Percentiles rank a stretch among this genome's conserved stretches.
Conservation (phyloP, 92 coral and sea anemone genomes). For the Parazoanthus darwini region DNA sequence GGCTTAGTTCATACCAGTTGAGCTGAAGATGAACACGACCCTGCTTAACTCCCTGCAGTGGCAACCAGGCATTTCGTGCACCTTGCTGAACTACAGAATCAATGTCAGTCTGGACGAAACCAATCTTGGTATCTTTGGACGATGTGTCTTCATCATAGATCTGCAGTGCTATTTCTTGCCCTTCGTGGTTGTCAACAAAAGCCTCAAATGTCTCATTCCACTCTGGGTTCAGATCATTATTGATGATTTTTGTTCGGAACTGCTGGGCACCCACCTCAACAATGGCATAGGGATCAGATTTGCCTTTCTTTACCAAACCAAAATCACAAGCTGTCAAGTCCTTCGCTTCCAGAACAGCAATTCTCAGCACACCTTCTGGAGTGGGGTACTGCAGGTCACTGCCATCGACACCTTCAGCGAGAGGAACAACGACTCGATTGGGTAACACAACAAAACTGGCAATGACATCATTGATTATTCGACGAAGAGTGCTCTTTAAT, state of each 20-base stretch:
- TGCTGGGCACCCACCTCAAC: slow-evolving; percentile 91
- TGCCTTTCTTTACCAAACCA: slow-evolving; percentile 82
- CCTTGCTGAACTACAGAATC: slow-evolving; percentile 84
- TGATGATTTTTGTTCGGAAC: slow-evolving; percentile 76
- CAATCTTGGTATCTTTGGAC: slow-evolving; percentile 82
- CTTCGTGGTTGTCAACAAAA: slow-evolving; percentile 89
- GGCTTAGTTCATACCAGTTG: slow-evolving; percentile 72
- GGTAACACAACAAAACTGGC: slow-evolving; percentile 93
- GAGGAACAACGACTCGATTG: slow-evolving; percentile 88
- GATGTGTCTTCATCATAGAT: slow-evolving; percentile 93
- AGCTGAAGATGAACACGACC: slow-evolving; percentile 79
- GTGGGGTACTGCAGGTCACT: slow-evolving; percentile 96
- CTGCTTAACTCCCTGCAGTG: slow-evolving; percentile 88
- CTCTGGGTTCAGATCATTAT: slow-evolving; percentile 77
- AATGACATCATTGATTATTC: slow-evolving; percentile 86
- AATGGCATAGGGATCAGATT: slow-evolving; percentile 87
- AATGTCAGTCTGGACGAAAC: slow-evolving; percentile 73
- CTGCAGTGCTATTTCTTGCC: slow-evolving; percentile 69
- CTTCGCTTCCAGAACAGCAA: slow-evolving; percentile 85
- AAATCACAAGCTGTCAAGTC: slow-evolving; percentile 80
- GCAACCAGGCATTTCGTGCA: slow-evolving; percentile 82
- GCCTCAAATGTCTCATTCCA: slow-evolving; percentile 97
- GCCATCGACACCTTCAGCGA: slow-evolving; percentile 89
- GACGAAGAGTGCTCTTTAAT: slow-evolving; percentile 88
- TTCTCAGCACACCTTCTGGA: slow-evolving; percentile 93